These are phyloP conservation scores for Menura novaehollandiae DNA, from an alignment of 2,113 vertebrate species.

Conservation along the genomic window DNA sequence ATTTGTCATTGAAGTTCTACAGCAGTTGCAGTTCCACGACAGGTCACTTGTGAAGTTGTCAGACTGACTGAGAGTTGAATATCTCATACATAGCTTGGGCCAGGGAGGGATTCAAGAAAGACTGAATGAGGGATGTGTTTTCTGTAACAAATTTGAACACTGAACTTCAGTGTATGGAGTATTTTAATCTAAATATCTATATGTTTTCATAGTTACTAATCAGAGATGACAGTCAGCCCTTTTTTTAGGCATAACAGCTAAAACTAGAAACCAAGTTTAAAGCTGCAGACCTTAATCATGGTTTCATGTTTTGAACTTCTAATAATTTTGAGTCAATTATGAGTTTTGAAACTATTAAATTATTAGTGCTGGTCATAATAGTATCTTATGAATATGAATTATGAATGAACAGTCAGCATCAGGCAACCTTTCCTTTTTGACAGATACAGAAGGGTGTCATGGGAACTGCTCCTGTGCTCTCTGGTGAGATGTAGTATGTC, in stretches of 20 bases:
- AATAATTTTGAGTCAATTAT: not conserved
- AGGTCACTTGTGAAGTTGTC: not conserved
- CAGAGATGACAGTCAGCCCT: not conserved
- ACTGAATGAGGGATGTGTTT: not conserved
- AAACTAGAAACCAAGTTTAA: not conserved
- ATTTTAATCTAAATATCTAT: not conserved
- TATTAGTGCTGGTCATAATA: not conserved
- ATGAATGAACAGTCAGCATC: not conserved
- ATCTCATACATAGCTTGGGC: not conserved
- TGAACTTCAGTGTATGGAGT: not conserved
- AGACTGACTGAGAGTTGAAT: not conserved
- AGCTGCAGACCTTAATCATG: not conserved
- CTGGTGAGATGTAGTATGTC: not conserved
- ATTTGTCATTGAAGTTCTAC: not conserved
- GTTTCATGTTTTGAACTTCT: not conserved
- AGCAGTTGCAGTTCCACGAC: not conserved
- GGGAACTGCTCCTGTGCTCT: not conserved
- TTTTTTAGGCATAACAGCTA: not conserved
- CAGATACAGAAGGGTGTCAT: not conserved
- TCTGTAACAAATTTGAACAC: not conserved
- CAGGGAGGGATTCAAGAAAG: not conserved
- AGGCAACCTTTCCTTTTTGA: not conserved
- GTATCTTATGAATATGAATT: not conserved
- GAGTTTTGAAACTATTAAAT: not conserved
- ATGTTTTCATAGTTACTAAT: not conserved